Evolutionary conservation across 2,888 invertebrate genomes (phyloP), one percentile per base, ranked within the genome.

Genomic region (Perizoma affinitatum): DNA sequence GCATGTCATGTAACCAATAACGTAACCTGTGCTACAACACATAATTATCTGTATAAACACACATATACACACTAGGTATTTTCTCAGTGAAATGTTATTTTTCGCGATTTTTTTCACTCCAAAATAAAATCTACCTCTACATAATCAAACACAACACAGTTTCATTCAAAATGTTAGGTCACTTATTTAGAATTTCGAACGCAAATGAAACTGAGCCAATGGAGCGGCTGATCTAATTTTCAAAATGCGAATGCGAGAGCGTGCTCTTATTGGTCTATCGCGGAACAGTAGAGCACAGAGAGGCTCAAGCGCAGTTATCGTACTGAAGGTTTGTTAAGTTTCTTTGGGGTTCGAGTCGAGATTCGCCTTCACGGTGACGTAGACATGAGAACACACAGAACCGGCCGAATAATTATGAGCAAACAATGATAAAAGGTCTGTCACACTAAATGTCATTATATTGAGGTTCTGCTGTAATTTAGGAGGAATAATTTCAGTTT

Each of bases 361-460:
- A 90, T 88, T 91, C 87, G 87, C 88, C 88, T 88, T 90, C 85
- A 83, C 83, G 82, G 80, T 80, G 82, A 79, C 81, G 79, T 79
- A 87, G 90, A 80, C 74, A 71, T 84, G 77, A 69, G 78, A 84
- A 84, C 73, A 76, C 72, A 79, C 73, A 90, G 90, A 91, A 68
- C 67, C 70, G 87, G 78, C 85, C 73, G 74, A 71, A 68, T 59
- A 48, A 64, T 59, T 65, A 63, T 71, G 60, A 68, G 65, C 63
- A 72, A 71, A 71, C 60, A 67, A 67, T 52, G 8, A 38, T 48
- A 54, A 61, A 58, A 54, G n/a, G 53, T 54, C 36, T 38, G 41
- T n/a, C 52, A 53, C 36, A 53, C 52, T 4, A 38, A 4, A 3
- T 38, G 38, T n/a, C n/a, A 38, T 5, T 38, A 38, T 6, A 38